phyloP scores from a whole-genome alignment of 2,797 vertebrate species.

The Crax fasciolata region DNA sequence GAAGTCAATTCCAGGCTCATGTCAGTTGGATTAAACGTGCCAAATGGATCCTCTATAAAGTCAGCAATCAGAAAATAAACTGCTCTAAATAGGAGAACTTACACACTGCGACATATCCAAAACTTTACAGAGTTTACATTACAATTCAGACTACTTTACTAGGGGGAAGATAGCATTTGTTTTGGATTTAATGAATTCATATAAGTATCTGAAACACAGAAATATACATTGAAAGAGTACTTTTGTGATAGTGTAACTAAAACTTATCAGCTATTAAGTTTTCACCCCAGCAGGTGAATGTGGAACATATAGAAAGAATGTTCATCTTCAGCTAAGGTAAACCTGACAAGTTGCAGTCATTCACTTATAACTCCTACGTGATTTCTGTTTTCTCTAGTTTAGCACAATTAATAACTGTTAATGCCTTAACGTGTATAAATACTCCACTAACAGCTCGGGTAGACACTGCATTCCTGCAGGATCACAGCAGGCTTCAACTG shows the following conservation, averaged over 20 bases:
- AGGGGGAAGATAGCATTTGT: neutral
- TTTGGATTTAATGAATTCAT: neutral
- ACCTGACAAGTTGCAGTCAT: neutral
- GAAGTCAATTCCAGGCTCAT: neutral
- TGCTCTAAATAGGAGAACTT: neutral
- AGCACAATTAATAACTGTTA: neutral
- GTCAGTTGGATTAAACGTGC: neutral
- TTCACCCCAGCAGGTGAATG: neutral
- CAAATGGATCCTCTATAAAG: neutral
- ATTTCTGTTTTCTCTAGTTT: neutral
- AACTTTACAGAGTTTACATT: neutral
- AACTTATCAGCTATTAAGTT: neutral
- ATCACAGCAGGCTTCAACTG: neutral
- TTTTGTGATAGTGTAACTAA: neutral
- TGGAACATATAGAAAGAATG: neutral
- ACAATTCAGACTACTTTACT: neutral
- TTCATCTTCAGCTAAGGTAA: neutral
- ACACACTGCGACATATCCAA: neutral
- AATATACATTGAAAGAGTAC: neutral
- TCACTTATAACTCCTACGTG: neutral
- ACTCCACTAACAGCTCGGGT: neutral
- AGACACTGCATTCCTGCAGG: neutral
- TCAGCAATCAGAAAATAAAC: neutral
- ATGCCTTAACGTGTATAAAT: neutral
- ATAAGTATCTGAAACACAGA: neutral